Evolutionary conservation across 2,888 invertebrate genomes (phyloP).

Genomic region (Pachliopta kotzebuea): DNA sequence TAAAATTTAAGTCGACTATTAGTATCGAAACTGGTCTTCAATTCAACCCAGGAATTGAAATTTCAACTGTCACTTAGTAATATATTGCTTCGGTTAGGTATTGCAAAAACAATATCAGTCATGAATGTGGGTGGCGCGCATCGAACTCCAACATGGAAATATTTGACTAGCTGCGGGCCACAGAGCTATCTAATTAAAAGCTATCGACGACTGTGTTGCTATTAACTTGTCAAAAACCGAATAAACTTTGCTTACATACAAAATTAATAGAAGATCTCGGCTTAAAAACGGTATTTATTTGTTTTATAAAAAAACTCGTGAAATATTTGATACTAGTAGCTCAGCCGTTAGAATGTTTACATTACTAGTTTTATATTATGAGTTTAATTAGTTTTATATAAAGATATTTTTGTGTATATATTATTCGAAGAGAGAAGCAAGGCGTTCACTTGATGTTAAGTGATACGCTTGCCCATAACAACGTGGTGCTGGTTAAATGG

Average conservation of each 20-base stretch:
- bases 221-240: slow-evolving; percentile 59
- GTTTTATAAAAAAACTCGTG: not conserved
- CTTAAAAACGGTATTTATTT: not conserved
- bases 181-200: slow-evolving; percentile 49
- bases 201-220: slow-evolving; percentile 51
- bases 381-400: not conserved
- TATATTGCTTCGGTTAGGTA: slow-evolving; percentile 29
- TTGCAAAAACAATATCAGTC: slow-evolving; percentile 37
- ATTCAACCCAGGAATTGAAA: not conserved
- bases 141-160: slow-evolving; percentile 54
- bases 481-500: too few species aligned
- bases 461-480: too few species aligned
- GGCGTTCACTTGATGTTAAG: too few species aligned
- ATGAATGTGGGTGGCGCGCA: slow-evolving; percentile 57
- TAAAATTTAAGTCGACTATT: not conserved
- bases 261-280: slow-evolving; percentile 42
- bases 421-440: too few species aligned
- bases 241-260: slow-evolving; percentile 48
- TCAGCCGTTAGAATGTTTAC: not conserved
- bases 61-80: not conserved
- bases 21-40: not conserved
- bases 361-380: not conserved
- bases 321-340: not conserved
- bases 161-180: slow-evolving; percentile 51
- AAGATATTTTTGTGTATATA: too few species aligned